Evolutionary conservation across 2,113 vertebrate species (phyloP), one percentile per base, ranked within the genome.

Genomic region (Hymenochirus boettgeri): DNA sequence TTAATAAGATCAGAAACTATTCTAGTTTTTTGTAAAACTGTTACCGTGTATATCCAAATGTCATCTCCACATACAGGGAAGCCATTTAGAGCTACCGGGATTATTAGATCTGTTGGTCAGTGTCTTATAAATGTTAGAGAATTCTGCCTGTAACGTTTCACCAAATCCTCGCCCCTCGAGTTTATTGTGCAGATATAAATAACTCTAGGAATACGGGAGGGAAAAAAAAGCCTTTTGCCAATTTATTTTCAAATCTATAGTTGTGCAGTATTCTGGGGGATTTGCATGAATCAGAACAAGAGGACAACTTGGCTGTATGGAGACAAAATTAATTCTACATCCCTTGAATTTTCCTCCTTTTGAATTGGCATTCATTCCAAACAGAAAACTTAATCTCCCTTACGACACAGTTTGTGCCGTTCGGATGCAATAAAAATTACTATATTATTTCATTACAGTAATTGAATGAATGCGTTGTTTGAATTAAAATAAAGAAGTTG

Each of bases 191-290:
- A 59, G 33, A 46, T 29, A 58, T 25, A 46, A 7, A 59, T 7
- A 5, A 26, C 27, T 18, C 15, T 2, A 10, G 42, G 10, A 67
- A 22, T 19, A 55, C 10, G 25, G 15, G 57, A 45, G 25, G 24
- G 42, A 55, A 35, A 39, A 55, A 50, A 57, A 33, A n/a, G n/a
- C n/a, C n/a, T n/a, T n/a, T 47, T 24, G 18, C 18, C 66, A 83
- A 79, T 85, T 81, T 81, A 80, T 85, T 82, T 79, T 81, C 73
- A 82, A 80, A 85, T 79, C 74, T 76, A 73, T 73, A 82, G 81
- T 79, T 79, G 75, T 79, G 74, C 56, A 42, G 29, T 19, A 46
- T 42, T n/a, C n/a, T 72, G 74, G 78, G 73, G 77, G 80, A 83
- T 85, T 83, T 85, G 73, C 82, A 84, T 84, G 80, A 70, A 83